phyloP scores from a whole-genome alignment of 2,888 invertebrate species.

The Prosapia bicincta region DNA sequence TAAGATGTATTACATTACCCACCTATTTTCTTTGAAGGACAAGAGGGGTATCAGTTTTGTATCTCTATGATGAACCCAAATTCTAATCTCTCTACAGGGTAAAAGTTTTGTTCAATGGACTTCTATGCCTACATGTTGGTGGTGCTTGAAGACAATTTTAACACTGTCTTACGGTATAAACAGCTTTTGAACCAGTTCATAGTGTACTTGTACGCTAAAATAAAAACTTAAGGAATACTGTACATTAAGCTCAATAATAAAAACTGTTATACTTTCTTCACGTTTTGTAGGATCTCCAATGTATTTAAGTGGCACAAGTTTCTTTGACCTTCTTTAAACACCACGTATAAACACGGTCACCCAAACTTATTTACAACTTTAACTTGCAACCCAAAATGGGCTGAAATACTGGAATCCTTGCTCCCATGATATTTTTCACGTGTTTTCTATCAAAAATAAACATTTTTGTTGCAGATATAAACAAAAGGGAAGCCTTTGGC shows the following conservation, averaged over 20 bases:
- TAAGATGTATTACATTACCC: constrained; percentile 43
- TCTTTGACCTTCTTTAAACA: too few relatives aligned
- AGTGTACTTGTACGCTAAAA: constrained; percentile 29
- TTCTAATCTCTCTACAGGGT: neutral
- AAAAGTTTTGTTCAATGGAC: constrained; percentile 33
- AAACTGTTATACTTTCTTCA: too few relatives aligned
- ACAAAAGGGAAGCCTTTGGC: too few relatives aligned
- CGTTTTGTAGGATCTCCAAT: too few relatives aligned
- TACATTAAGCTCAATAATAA: constrained; percentile 24
- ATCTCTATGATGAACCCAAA: neutral
- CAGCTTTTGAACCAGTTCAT: constrained; percentile 24
- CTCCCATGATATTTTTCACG: too few relatives aligned
- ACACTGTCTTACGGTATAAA: constrained; percentile 9
- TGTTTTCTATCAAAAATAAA: too few relatives aligned
- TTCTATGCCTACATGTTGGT: constrained; percentile 38
- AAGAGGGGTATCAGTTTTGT: constrained; percentile 40
- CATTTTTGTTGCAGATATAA: too few relatives aligned
- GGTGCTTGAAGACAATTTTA: constrained; percentile 21
- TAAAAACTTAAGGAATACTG: constrained; percentile 21
- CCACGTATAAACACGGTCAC: too few relatives aligned
- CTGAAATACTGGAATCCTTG: too few relatives aligned
- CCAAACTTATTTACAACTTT: too few relatives aligned
- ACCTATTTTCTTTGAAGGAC: constrained; percentile 40
- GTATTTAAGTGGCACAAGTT: too few relatives aligned
- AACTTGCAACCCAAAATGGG: too few relatives aligned